Base-by-base conservation (phyloP, 2,797 vertebrate genomes). In the Trichosurus vulpecula region DNA sequence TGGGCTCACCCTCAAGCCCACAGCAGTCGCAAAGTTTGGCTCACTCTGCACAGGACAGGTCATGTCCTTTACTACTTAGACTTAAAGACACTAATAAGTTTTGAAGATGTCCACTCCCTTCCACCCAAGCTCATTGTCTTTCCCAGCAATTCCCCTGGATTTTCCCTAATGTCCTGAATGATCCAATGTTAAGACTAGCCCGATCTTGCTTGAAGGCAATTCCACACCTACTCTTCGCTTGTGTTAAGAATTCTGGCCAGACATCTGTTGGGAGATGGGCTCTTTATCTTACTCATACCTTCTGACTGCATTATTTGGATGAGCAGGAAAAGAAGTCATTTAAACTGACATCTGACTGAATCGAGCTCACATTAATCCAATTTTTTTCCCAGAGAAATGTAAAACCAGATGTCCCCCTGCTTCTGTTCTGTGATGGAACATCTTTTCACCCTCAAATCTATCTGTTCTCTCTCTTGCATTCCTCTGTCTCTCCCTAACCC, bases 301-400 rank as follows among this genome's bases (percentile, higher is more conserved):
- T 98, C 96, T 98, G 98, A 98, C 94, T 97, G 92, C 92, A 97
- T 98, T 97, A 98, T 87, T 97, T 97, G 91, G 9, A 96, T 92
- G 94, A 96, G 93, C 81, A 95, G 97, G 97, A 98, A 93, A 94
- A 96, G 12, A 94, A 92, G 56, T 97, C 97, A 98, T 98, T 97
- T 97, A 97, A 97, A 96, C 98, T 94, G 95, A 98, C 96, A 97
- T 98, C 97, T 47, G 54, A 96, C 91, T 97, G 96, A 98, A 97
- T 97, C 90, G 96, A 13, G 53, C 35, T 95, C 96, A 95, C 92
- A 92, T 92, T 97, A 97, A 96, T 94, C 97, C 93, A 95, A 29
- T 93, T 96, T 96, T 96, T 56, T 66, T 14, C 27, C 29, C 52
- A 87, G 53, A 98, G 96, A 96, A 61, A 95, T 0, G 58, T 6